Conservation (phyloP, 2,797 vertebrate genomes). For the Cynopterus sphinx region DNA sequence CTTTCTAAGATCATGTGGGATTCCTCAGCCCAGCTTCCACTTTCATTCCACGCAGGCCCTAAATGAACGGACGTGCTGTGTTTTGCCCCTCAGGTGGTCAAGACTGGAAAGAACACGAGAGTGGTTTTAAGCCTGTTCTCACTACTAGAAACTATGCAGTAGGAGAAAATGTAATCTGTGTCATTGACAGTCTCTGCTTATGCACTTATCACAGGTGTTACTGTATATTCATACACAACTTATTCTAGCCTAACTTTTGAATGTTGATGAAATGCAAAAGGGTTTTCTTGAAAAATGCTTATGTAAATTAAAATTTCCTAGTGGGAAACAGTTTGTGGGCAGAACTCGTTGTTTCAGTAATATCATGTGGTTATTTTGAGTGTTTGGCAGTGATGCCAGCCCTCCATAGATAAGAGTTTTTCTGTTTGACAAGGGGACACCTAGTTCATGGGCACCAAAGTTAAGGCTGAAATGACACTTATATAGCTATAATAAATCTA, state of each 20-base stretch:
- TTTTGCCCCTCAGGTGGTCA: conserved; percentile 52
- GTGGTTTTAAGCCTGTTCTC: conserved; percentile 53
- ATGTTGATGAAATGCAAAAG: conserved; percentile 37
- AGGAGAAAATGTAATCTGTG: conserved; percentile 13
- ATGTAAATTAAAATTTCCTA: conserved; percentile 52
- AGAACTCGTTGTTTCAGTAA: not conserved
- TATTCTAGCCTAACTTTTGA: not conserved
- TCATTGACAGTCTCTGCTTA: conserved; percentile 52
- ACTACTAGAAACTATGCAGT: not conserved
- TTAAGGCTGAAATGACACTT: conserved; percentile 70
- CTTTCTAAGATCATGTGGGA: conserved; percentile 55
- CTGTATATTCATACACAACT: conserved; percentile 42
- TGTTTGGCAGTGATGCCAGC: not conserved
- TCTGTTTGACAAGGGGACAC: conserved; percentile 33
- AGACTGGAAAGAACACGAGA: conserved; percentile 67
- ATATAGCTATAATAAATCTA: conserved; percentile 70
- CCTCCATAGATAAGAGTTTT: conserved; percentile 14
- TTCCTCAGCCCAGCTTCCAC: conserved; percentile 65
- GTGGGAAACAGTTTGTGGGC: not conserved
- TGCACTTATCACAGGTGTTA: conserved; percentile 66
- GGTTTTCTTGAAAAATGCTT: conserved; percentile 45
- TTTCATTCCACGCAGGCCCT: conserved; percentile 45
- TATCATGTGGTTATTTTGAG: conserved; percentile 7
- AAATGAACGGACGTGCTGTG: not conserved
- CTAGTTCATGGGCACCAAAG: conserved; percentile 71